Conservation (phyloP, 2,113 vertebrate species). For the Erythrolamprus reginae region DNA sequence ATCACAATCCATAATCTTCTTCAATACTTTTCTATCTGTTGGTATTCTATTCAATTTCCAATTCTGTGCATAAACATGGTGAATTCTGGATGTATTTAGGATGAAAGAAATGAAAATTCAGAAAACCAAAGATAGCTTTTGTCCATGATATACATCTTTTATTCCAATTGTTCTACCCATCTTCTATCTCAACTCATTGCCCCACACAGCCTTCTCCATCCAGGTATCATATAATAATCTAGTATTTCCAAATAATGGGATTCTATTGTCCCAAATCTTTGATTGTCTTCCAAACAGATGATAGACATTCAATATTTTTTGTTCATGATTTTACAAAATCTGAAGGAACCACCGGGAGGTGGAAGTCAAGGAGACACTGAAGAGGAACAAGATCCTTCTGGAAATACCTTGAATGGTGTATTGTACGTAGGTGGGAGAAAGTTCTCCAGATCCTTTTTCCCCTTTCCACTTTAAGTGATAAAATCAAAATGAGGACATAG, state of each 20-base stretch:
- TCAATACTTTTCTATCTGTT: too few species aligned
- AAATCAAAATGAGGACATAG: neutral
- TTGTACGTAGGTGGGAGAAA: neutral
- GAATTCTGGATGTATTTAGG: neutral
- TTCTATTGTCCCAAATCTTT: neutral
- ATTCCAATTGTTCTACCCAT: neutral
- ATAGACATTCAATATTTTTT: neutral
- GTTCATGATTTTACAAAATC: neutral
- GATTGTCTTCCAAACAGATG: neutral
- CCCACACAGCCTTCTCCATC: too few species aligned
- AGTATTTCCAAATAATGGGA: neutral
- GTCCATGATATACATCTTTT: neutral
- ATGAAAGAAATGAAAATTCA: neutral
- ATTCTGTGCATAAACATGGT: too few species aligned
- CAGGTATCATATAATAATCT: too few species aligned
- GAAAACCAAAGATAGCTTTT: neutral
- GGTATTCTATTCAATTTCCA: too few species aligned
- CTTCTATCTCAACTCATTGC: neutral
- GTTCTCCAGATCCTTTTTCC: neutral
- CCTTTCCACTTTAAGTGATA: neutral
- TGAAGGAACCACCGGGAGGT: neutral
- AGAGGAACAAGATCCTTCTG: neutral
- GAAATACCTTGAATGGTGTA: neutral
- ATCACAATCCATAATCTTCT: too few species aligned
- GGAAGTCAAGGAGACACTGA: neutral